Base-by-base conservation (phyloP, 2,113 vertebrate genomes). In the Salvelinus sp. region DNA sequence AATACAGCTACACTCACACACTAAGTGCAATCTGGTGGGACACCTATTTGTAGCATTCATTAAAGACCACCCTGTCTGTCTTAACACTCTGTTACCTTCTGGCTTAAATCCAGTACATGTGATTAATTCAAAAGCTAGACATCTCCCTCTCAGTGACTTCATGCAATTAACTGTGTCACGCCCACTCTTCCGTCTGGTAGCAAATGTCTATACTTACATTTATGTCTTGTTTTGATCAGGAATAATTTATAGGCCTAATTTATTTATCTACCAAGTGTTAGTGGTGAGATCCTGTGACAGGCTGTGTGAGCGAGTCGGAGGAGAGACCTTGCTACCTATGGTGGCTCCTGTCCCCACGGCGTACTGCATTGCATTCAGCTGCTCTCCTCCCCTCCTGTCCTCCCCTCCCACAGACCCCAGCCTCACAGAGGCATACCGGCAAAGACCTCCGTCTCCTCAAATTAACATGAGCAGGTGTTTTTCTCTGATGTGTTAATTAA, bases 401-500 rank as follows among this genome's bases (percentile, higher is more conserved):
- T 2, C 16, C 44, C 68, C 68, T 16, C 64, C 64, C 64, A 12
- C 64, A 70, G 76, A 83, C 79, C 63, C 77, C 79, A 64, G 72
- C 82, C 80, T 82, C 75, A 62, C 70, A 23, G 72, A 77, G 75
- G 74, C 82, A 75, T 79, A 82, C 79, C 81, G 80, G 76, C 79
- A 64, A 79, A 86, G 88, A 88, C 88, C 88, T 86, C 83, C 79
- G 80, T 86, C 86, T 89, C 85, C 84, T 86, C 88, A 84, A 86
- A 88, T 88, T 89, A 88, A 89, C 88, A 88, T 86, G 86, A 89
- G 88, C 88, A 89, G 88, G 88, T 89, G 88, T 89, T 89, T 89
- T 88, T 88, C 88, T 89, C 86, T 89, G 86, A 89, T 89, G 88
- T 89, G 88, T 88, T 89, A 89, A 89, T 89, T 88, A 89, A 86